Conservation (phyloP, 2,888 invertebrate genomes). For the Nephrotoma flavescens region DNA sequence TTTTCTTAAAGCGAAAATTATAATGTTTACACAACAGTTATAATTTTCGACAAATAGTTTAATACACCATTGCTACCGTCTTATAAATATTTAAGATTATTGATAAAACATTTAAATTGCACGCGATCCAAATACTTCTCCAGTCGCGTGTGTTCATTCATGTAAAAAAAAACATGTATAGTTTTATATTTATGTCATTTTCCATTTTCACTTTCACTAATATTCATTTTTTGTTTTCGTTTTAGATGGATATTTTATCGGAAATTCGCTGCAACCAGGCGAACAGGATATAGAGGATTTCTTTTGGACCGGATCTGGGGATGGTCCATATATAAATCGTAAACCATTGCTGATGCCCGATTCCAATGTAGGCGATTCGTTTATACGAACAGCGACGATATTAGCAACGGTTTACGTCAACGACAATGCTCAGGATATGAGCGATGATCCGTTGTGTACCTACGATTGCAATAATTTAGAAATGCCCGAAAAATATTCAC, state of each 20-base stretch:
- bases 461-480: conserved; percentile 18
- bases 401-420: conserved; percentile 55
- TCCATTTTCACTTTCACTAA: background rate
- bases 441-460: conserved; percentile 22
- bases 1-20: background rate
- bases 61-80: background rate
- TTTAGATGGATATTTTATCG: background rate
- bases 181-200: background rate
- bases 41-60: background rate
- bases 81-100: background rate
- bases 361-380: conserved; percentile 29
- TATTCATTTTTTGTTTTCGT: background rate
- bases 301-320: conserved; percentile 80
- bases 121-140: background rate
- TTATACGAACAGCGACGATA: conserved; percentile 51
- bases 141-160: background rate
- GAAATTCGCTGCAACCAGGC: conserved; percentile 1
- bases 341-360: conserved; percentile 35
- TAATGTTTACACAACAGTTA: background rate
- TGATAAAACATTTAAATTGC: background rate
- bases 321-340: conserved; percentile 44
- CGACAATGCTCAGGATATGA: conserved; percentile 19
- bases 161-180: background rate
- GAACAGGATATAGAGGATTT: conserved; percentile 52
- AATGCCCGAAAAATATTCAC: conserved; percentile 22